Evolutionary conservation across 1,140 invertebrate species (phyloP), one percentile per base, ranked within the genome.

Genomic region (Panagrolaimus sp.): DNA sequence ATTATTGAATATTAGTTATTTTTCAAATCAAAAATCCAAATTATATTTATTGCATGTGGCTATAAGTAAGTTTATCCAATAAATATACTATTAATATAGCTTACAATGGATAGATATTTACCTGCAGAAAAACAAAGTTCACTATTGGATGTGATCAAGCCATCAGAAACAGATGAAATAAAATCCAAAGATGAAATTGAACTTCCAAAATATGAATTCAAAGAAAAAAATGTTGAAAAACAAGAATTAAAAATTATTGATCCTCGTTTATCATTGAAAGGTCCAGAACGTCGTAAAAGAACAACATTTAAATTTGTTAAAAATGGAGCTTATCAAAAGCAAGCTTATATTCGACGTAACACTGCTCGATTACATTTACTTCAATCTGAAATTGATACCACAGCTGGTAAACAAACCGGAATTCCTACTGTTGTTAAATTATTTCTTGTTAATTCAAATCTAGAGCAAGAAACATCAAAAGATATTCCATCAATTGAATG

Each of bases 391-490:
- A 57, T 57, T 23, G 51, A 57, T 5, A 57, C n/a, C n/a, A n/a
- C 51, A 25, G 51, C 20, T 11, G 20, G 96, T 0, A 89, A 93
- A 69, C 96, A 96, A 84, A 98, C 96, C 0, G 96, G 96, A 9
- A 99, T 99, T 69, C 93, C 93, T 9, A 96, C 93, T 0, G 95
- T 94, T 0, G 95, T 94, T 0, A 95, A 96, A 83, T 84, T 98
- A 69, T 95, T 95, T 0, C 86, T 95, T 14, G 92, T 97, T 72
- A 90, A 91, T 5, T 90, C 92, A 0, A 91, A 91, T 68, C 86
- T 85, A 76, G 84, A 86, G 47, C 77, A 72, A 84, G 68, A 83
- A 85, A 80, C 79, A 23, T 70, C 38, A 20, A 47, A 71, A 3
- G 70, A 69, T 68, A 61, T 94, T 53, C 96, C 96, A 0, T 89